Base-by-base conservation (phyloP, 1,140 invertebrate genomes). In the Drosophila mauritiana region DNA sequence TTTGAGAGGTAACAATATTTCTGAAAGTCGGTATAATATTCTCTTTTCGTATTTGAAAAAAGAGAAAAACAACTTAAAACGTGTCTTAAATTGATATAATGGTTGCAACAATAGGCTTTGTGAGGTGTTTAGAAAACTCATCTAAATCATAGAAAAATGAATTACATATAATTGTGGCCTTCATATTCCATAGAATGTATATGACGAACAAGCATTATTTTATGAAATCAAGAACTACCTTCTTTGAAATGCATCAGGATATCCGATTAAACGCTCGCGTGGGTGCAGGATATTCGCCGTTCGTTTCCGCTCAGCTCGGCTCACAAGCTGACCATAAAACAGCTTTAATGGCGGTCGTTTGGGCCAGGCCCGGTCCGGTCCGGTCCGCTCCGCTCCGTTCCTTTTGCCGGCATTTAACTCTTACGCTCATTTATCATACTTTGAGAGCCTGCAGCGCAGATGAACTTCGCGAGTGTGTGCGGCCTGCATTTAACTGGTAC, bases 381-480 rank as follows among this genome's bases (percentile, higher is more conserved):
- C 20, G 20, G 1, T 20, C 20, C 20, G 20, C 2, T 22, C 55
- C 37, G 42, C 51, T 15, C 46, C 34, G 20, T 37, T 80, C 40
- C 78, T 70, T 86, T 62, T 55, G 69, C 69, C 73, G 74, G 68
- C 72, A 80, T 88, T 88, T 84, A 89, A 88, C 80, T 89, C 82
- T 84, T 84, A 70, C 73, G 69, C 76, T 84, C 84, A 80, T 88
- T 88, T 84, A 88, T 88, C 85, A 88, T 89, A 51, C 76, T 83
- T 79, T 89, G 84, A 82, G 69, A 67, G 81, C 80, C 62, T 72
- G 61, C 73, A 80, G 68, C 51, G 57, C 58, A 74, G 73, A 86
- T 81, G 73, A 84, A 83, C 56, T 79, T 48, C 59, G 17, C 37
- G 27, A 65, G 67, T 17, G 42, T 46, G 57, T 61, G 40, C 70